These are phyloP conservation scores for Parauchenoglanis ngamensis DNA, from an alignment of 2,797 vertebrate genomes.

Conservation along the genomic window DNA sequence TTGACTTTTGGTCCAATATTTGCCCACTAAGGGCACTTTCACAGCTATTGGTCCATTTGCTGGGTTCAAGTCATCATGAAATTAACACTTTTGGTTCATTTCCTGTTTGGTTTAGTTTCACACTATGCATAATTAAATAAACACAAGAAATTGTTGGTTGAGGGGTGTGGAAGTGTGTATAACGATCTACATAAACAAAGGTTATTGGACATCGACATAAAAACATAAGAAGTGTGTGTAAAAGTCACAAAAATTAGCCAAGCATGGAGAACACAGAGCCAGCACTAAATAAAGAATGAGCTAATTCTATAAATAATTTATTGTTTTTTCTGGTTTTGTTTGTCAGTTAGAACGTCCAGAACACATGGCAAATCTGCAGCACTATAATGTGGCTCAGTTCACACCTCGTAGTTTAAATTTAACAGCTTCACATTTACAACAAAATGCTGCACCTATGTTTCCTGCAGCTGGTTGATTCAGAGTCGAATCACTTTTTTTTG, in stretches of 20 bases:
- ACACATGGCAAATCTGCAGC: not conserved
- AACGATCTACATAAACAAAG: not conserved
- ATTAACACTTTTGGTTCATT: not conserved
- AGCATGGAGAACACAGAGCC: not conserved
- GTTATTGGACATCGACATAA: not conserved
- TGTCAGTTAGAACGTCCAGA: not conserved
- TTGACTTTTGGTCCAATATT: not conserved
- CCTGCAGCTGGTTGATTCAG: not conserved
- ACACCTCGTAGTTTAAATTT: not conserved
- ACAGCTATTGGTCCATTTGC: not conserved
- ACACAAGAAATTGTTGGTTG: not conserved
- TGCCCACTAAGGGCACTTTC: not conserved
- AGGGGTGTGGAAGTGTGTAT: not conserved
- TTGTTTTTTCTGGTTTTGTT: not conserved
- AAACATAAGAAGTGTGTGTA: not conserved
- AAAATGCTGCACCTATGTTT: not conserved
- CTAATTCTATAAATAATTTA: not conserved
- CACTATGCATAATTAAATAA: not conserved
- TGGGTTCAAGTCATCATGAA: not conserved
- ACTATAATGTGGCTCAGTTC: not conserved
- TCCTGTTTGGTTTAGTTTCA: not conserved
- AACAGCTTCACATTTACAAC: not conserved
- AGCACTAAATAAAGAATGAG: not conserved
- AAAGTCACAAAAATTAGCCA: not conserved
- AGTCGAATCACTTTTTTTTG: no score